phyloP scores from a whole-genome alignment of 2,113 vertebrate species.

The Hepsetus odoe region DNA sequence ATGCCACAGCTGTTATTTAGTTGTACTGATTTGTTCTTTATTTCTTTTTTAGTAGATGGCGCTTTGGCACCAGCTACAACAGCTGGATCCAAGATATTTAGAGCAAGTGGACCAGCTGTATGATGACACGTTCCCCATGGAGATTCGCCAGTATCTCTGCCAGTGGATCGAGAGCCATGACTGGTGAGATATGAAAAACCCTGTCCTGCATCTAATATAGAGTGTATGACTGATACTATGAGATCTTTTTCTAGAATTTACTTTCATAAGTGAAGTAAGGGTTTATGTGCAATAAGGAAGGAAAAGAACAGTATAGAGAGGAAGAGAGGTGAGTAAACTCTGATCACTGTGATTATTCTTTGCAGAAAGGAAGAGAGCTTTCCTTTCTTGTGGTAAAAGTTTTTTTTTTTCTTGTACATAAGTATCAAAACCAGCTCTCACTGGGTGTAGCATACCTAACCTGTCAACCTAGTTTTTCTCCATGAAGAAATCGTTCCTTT shows the following conservation, averaged over 20 bases:
- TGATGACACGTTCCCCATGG: conserved; percentile 84
- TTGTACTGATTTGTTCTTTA: background rate
- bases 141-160: conserved; percentile 86
- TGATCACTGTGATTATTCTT: background rate
- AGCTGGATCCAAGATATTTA: conserved; percentile 82
- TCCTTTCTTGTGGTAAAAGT: background rate
- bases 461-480: background rate
- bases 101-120: conserved; percentile 86
- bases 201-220: background rate
- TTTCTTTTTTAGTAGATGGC: conserved; percentile 78
- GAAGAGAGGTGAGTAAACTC: background rate
- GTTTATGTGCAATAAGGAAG: background rate
- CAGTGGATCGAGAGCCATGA: conserved; percentile 88
- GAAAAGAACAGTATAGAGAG: background rate
- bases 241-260: background rate
- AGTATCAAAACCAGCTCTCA: background rate
- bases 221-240: background rate
- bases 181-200: conserved; percentile 77
- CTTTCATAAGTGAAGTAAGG: background rate
- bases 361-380: background rate
- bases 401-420: background rate
- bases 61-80: conserved; percentile 88
- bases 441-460: background rate
- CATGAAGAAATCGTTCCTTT: no score
- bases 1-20: background rate